Conservation (phyloP, 2,888 invertebrate species). For the Drosophila greeni region DNA sequence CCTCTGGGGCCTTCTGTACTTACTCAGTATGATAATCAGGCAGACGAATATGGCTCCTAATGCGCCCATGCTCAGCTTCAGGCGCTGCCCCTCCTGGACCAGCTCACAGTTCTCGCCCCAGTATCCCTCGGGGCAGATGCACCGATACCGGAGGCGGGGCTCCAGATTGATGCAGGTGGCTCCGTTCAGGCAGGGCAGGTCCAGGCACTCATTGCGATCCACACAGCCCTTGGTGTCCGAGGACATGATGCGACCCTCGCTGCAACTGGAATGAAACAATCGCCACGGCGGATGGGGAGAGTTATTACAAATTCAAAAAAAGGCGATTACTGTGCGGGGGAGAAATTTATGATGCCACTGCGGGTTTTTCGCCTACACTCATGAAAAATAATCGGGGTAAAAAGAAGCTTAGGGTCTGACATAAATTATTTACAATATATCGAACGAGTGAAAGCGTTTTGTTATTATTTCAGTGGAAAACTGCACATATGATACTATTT, state of each 20-base stretch:
- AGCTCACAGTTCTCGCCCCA: constrained; percentile 97
- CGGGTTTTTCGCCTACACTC: not conserved
- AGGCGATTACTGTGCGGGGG: constrained; percentile 15
- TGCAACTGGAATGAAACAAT: constrained; percentile 83
- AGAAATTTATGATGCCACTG: constrained; percentile 14
- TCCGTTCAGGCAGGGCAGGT: constrained; percentile 95
- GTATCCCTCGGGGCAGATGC: constrained; percentile 94
- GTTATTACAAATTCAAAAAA: constrained; percentile 26
- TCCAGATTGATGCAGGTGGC: constrained; percentile 95
- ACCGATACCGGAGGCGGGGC: constrained; percentile 90
- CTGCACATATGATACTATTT: not conserved
- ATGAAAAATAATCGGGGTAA: not conserved
- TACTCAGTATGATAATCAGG: constrained; percentile 97
- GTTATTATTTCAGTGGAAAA: not conserved
- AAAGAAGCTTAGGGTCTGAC: not conserved
- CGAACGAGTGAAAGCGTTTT: not conserved
- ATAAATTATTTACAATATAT: constrained; percentile 1
- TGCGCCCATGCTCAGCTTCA: constrained; percentile 97
- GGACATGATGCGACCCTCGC: constrained; percentile 93
- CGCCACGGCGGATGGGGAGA: not conserved
- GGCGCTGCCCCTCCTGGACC: constrained; percentile 94
- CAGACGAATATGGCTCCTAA: constrained; percentile 98
- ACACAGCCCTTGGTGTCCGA: constrained; percentile 94
- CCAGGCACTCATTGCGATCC: constrained; percentile 96
- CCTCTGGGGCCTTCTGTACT: constrained; percentile 80